Evolutionary conservation across 1,140 invertebrate species (phyloP), one percentile per base, ranked within the genome.

Genomic region (Meloidogyne exigua): DNA sequence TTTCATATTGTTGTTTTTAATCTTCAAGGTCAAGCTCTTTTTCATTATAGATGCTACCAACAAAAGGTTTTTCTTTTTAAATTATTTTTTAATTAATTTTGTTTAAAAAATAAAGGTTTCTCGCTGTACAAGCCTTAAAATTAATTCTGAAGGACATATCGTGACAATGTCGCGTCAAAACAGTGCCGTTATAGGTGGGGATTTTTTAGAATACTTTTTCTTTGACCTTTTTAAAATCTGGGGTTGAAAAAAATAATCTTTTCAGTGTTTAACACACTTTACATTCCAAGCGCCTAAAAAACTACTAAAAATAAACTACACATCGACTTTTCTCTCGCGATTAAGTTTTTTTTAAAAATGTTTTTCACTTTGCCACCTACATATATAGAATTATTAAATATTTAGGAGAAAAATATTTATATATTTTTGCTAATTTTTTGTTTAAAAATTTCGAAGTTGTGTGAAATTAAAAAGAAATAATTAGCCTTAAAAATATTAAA

Each of bases 131-230:
- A 78, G 77, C 21, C 77, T 79, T 21, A 79, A 80, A 39, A 69
- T 79, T 18, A 49, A 66, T 10, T 39, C 65, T 25, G 57, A 79
- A 39, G 77, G 77, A 18, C 64, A 42, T 63, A 68, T 79, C 42
- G 57, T 79, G 11, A 79, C 77, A 26, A 71, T 79, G 77, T 79
- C 77, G 15, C 77, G 77, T 26, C 77, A 79, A 65, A 79, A 78
- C 32, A 79, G 78, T 68, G 49, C 76, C 23, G 76, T 77, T 23
- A 72, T 72, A n/a, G 66, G 28, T 68, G 18, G 15, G 66, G 28
- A 42, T 44, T 49, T 73, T 73, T 71, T 13, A 18, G 15, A 32
- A 32, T 3, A 32, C 13, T 73, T 73, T 39, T 71, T 71, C 28
- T 44, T 5, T 71, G 32, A 11, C 5, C 7, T 71, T 11, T 42